Base-by-base conservation (phyloP, 2,888 invertebrate genomes). In the Sialis fuliginosa region DNA sequence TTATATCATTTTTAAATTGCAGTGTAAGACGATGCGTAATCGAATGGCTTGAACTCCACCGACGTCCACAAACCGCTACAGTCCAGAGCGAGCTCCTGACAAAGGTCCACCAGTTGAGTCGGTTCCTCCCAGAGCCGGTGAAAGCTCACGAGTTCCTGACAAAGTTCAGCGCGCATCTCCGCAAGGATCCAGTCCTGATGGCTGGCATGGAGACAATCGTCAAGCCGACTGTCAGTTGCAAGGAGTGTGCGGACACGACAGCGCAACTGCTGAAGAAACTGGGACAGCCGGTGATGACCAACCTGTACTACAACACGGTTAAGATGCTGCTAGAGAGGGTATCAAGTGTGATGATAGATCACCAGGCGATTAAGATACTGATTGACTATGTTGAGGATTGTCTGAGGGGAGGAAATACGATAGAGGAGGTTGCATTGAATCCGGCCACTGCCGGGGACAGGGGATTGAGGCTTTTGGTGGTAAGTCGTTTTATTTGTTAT, bases 311-410 rank as follows among this genome's bases (percentile, higher is more conserved):
- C 69, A 92, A 91, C 62, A 92, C 91, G 1, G 87, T 96, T 39
- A 96, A 96, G 69, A 90, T 90, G 79, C 65, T 97, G 42, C 67
- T 97, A 48, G 96, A 96, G 65, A 75, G 96, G 49, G 86, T 93
- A 9, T 93, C 93, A 52, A 93, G 92, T 0, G 92, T 97, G 5
- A 90, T 96, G 86, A 86, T 97, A 8, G 97, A 97, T 62, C 82
- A 82, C 56, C 83, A 85, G 52, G 85, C 93, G 0, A 74, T 95
- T 55, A 76, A 81, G 51, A 78, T 87, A 58, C 66, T 81, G 22
- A 72, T 79, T 8, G 66, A 69, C 9, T 66, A 64, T 49, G 65
- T 66, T 8, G 82, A 86, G 59, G 83, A 85, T 52, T 84, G 86
- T 48, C 74, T 89, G 47, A 76, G 75, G 55, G 77, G 78, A 22